A percentile compares a stretch with the other conserved stretches of the same genome.
phyloP scores from a whole-genome alignment of 1,140 invertebrate genomes.

The Thaumetopoea pityocampa region DNA sequence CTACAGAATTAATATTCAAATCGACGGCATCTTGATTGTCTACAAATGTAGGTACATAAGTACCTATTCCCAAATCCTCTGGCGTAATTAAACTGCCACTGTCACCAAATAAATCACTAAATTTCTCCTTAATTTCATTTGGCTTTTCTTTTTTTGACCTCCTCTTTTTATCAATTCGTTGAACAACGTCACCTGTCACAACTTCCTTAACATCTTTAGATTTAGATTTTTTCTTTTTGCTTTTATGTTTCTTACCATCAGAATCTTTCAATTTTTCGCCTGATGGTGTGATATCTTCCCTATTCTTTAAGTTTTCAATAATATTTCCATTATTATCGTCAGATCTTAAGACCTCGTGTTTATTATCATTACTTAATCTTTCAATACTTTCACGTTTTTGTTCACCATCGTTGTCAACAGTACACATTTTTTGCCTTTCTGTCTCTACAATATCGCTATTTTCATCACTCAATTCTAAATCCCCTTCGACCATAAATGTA shows the following conservation, averaged over 20 bases:
- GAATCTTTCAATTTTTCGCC: not conserved
- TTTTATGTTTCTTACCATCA: constrained; percentile 21
- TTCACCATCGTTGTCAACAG: constrained; percentile 8
- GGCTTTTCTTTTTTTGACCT: constrained; percentile 23
- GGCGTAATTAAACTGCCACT: constrained; percentile 60
- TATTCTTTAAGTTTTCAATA: too few relatives aligned
- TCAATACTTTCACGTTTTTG: constrained; percentile 1
- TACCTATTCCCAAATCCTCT: constrained; percentile 49
- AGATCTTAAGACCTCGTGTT: not conserved
- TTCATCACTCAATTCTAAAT: constrained; percentile 64
- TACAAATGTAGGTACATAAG: constrained; percentile 42
- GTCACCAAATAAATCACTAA: constrained; percentile 61
- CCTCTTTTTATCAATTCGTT: constrained; percentile 11
- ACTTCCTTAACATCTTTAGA: constrained; percentile 13
- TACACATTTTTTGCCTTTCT: constrained; percentile 1
- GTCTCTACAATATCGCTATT: constrained; percentile 39
- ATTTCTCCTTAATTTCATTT: constrained; percentile 38
- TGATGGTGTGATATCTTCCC: not conserved
- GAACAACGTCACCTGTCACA: constrained; percentile 1
- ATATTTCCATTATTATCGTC: too few relatives aligned
- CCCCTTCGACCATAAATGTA: constrained; percentile 42
- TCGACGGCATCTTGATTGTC: constrained; percentile 54
- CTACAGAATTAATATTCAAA: constrained; percentile 7
- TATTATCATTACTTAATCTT: constrained; percentile 6
- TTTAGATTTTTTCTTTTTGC: constrained; percentile 23